Evolutionary conservation across 2,888 invertebrate species (phyloP), one percentile per base, ranked within the genome.

Genomic region (Leucozona laternaria): DNA sequence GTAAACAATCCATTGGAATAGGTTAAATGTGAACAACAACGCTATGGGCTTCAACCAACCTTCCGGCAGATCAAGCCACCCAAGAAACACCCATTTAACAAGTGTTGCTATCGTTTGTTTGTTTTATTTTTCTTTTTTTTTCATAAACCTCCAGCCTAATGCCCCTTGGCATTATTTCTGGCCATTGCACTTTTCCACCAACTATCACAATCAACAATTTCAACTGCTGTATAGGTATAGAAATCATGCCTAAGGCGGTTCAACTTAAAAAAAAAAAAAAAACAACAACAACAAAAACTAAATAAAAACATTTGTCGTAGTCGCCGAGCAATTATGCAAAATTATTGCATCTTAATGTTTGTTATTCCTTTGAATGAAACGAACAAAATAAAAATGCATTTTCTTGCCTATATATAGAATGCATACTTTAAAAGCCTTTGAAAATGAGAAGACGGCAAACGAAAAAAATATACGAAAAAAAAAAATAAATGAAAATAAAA

Each of bases 241-340:
- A 62, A 82, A 76, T 34, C 43, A 40, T 20, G 22, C 40, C 62
- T 25, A 17, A 60, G 31, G 25, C 66, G 45, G 20, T 43, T 22
- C 73, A 72, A 72, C 60, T 48, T 45, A 15, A 45, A 50, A 31
- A 6, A 45, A 50, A 43, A 62, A 58, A 58, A 15, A 45, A 50
- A 31, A 6, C 31, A 50, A 43, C 70, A 58, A 58, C 50, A 53
- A 64, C 64, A 57, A 28, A 10, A 34, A 20, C 11, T 11, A 58
- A 37, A 20, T 15, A 60, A 60, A 37, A 60, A 60, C 45, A 34
- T 43, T 62, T 45, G 62, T 79, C 45, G 75, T 58, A 66, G 72
- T 60, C 68, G 80, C 43, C 75, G 71, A 87, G 68, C 83, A 87
- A 87, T 87, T 87, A 87, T 87, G 87, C 87, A 87, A 83, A 87